A percentile compares a stretch with the other conserved stretches of the same genome.
phyloP scores from a whole-genome alignment of 2,888 invertebrate genomes.

The Cheilosia vulpina region DNA sequence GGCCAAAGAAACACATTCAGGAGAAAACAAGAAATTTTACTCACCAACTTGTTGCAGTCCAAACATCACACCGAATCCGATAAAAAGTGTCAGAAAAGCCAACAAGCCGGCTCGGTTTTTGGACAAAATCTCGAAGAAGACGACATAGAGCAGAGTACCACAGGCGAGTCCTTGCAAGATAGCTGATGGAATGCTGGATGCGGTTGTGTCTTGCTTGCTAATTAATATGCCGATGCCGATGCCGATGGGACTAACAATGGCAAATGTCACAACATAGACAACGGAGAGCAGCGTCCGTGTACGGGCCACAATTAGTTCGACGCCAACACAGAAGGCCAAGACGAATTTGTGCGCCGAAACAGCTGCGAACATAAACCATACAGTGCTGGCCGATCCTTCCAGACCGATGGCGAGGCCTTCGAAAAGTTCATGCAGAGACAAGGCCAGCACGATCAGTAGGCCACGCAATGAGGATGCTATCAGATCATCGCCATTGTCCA shows the following conservation, averaged over 20 bases:
- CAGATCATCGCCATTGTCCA: constrained; percentile 81
- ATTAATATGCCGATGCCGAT: constrained; percentile 90
- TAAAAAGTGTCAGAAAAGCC: constrained; percentile 87
- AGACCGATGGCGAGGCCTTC: constrained; percentile 93
- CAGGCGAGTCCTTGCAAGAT: constrained; percentile 93
- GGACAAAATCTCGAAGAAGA: constrained; percentile 97
- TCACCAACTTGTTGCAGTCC: constrained; percentile 85
- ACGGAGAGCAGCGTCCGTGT: constrained; percentile 87
- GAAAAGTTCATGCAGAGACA: constrained; percentile 93
- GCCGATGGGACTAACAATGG: constrained; percentile 90
- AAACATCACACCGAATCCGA: constrained; percentile 90
- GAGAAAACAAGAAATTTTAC: constrained; percentile 36
- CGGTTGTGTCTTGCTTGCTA: constrained; percentile 86
- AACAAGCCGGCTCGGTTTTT: constrained; percentile 85
- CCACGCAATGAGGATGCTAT: constrained; percentile 86
- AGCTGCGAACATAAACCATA: constrained; percentile 93
- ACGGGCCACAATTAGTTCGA: constrained; percentile 90
- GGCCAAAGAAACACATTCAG: background rate
- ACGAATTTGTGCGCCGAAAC: constrained; percentile 94
- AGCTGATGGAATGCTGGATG: constrained; percentile 87
- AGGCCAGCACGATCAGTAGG: constrained; percentile 91
- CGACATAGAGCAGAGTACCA: constrained; percentile 96
- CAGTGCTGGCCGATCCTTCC: constrained; percentile 86
- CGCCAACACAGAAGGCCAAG: constrained; percentile 94
- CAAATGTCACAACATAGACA: constrained; percentile 90